Conservation (phyloP, 2,888 invertebrate genomes). For the Harmothoe impar region DNA sequence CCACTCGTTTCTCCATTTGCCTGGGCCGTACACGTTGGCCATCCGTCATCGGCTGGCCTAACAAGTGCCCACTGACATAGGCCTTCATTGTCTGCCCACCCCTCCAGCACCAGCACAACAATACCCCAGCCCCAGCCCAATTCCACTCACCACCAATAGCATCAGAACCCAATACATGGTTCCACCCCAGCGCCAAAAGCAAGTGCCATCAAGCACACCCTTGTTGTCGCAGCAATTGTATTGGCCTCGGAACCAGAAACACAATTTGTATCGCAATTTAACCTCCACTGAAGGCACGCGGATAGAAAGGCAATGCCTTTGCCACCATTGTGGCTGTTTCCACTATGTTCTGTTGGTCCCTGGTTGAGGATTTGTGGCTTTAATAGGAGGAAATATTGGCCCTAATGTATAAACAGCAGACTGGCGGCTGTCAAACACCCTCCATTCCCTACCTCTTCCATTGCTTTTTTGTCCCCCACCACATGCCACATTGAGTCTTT, state of each 20-base stretch:
- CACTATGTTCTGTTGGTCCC: neutral
- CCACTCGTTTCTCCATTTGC: constrained; percentile 55
- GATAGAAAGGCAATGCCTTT: neutral
- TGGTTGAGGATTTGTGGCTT: neutral
- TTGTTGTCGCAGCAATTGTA: neutral
- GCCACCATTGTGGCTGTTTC: neutral
- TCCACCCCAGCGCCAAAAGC: neutral
- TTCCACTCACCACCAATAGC: neutral
- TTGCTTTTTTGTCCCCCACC: neutral
- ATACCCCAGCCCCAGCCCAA: neutral
- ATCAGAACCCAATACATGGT: neutral
- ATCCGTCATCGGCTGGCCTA: constrained; percentile 17
- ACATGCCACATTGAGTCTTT: constrained; percentile 51
- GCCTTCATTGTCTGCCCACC: neutral
- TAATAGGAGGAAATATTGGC: constrained; percentile 1
- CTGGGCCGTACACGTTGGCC: neutral
- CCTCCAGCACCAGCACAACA: neutral
- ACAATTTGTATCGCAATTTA: neutral
- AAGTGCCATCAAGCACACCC: neutral
- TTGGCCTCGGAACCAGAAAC: neutral
- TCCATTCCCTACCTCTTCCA: neutral
- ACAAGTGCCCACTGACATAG: neutral
- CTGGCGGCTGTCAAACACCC: constrained; percentile 35
- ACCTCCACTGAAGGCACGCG: neutral
- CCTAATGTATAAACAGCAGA: constrained; percentile 55